A percentile compares a stretch with the other conserved stretches of the same genome.
phyloP scores from a whole-genome alignment of 2,888 invertebrate species.

The Melinaea marsaeus region DNA sequence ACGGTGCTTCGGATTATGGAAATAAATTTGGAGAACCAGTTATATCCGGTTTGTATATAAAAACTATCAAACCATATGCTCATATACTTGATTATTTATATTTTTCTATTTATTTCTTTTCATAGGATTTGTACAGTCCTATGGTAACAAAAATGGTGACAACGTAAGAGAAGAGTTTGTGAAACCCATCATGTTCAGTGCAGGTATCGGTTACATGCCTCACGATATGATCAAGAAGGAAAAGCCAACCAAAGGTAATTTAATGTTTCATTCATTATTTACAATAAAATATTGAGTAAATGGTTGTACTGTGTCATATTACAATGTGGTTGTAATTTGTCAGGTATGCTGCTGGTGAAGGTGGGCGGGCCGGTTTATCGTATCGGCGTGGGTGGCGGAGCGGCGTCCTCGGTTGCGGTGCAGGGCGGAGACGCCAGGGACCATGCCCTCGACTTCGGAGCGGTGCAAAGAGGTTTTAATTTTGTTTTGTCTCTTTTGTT shows the following conservation, averaged over 20 bases:
- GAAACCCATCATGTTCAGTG: slow-evolving; percentile 99
- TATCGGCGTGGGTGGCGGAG: slow-evolving; percentile 99
- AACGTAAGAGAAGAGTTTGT: slow-evolving; percentile 92
- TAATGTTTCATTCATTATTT: not conserved
- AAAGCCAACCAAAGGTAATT: slow-evolving; percentile 82
- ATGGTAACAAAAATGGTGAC: slow-evolving; percentile 84
- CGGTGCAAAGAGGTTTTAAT: slow-evolving; percentile 89
- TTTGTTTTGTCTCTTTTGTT: too few species aligned
- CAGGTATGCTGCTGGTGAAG: slow-evolving; percentile 94
- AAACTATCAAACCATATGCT: not conserved
- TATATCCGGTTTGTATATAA: slow-evolving; percentile 68
- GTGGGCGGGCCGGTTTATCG: slow-evolving; percentile 98
- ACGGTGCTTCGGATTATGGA: slow-evolving; percentile 99
- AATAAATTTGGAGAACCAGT: slow-evolving; percentile 99
- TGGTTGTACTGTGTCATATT: slow-evolving; percentile 15
- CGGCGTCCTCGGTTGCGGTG: slow-evolving; percentile 96
- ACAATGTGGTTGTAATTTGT: too few species aligned
- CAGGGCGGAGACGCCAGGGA: slow-evolving; percentile 86
- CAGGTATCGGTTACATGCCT: slow-evolving; percentile 95
- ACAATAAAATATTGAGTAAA: not conserved
- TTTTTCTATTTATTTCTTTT: not conserved
- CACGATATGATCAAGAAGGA: slow-evolving; percentile 88
- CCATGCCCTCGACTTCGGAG: slow-evolving; percentile 94
- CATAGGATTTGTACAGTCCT: slow-evolving; percentile 93
- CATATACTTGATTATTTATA: not conserved